Evolutionary conservation across 2,888 invertebrate species (phyloP).

Genomic region (Zele albiditarsus): DNA sequence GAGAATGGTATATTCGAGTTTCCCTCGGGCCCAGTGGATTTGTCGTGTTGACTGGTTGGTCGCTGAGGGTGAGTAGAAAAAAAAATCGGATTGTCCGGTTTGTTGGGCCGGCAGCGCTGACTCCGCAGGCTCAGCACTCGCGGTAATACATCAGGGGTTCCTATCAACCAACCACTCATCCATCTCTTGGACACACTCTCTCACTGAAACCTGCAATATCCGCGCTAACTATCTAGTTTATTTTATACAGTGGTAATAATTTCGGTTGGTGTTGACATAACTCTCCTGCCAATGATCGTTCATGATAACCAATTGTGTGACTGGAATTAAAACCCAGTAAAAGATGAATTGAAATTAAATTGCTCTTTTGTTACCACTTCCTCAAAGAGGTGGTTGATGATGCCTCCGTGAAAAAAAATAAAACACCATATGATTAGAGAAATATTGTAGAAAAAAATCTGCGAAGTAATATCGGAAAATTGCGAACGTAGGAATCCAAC

Average conservation of each 20-base stretch:
- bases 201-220: background rate
- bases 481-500: background rate
- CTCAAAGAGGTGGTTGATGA: too few species aligned
- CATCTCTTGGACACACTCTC: slow-evolving; percentile 35
- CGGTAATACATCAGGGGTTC: slow-evolving; percentile 65
- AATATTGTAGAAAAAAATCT: background rate
- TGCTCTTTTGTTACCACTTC: too few species aligned
- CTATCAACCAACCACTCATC: slow-evolving; percentile 60
- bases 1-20: slow-evolving; percentile 18
- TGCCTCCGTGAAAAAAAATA: too few species aligned
- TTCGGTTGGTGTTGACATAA: too few species aligned
- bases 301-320: too few species aligned
- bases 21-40: slow-evolving; percentile 18
- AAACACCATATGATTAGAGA: background rate
- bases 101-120: slow-evolving; percentile 66
- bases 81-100: slow-evolving; percentile 64
- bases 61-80: slow-evolving; percentile 21
- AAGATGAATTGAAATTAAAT: too few species aligned
- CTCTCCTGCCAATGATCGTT: too few species aligned
- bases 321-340: too few species aligned
- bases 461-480: background rate
- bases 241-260: too few species aligned
- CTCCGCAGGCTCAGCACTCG: slow-evolving; percentile 62
- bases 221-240: background rate
- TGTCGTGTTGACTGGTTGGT: slow-evolving; percentile 17